Evolutionary conservation across 2,797 vertebrate species (phyloP).

Genomic region (Aphelocoma californica): DNA sequence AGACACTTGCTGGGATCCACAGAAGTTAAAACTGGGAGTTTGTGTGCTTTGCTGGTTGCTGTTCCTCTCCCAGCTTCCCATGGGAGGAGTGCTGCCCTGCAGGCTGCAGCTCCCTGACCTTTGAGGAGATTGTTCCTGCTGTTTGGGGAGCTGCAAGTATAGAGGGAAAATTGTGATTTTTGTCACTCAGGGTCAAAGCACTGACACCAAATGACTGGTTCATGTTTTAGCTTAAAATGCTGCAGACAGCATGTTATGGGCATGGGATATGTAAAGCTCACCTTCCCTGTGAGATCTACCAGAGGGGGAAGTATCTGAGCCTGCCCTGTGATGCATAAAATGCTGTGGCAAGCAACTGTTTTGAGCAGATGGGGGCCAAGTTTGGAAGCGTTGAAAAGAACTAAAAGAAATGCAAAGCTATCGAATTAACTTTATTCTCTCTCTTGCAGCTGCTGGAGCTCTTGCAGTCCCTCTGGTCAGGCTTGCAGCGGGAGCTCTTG

Average conservation of each 20-base stretch:
- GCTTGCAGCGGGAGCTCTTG: conserved; percentile 38
- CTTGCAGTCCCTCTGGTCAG: conserved; percentile 55
- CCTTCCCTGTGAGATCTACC: not conserved
- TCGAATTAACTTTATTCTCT: conserved; percentile 54
- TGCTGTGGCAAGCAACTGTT: not conserved
- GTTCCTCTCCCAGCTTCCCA: not conserved
- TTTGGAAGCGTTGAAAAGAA: conserved; percentile 16
- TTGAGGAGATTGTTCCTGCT: not conserved
- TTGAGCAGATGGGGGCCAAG: conserved; percentile 13
- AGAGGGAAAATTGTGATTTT: not conserved
- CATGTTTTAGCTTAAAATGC: not conserved
- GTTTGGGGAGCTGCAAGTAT: not conserved
- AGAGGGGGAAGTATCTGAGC: not conserved
- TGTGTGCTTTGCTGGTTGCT: not conserved
- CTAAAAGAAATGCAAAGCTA: conserved; percentile 43
- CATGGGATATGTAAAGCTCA: not conserved
- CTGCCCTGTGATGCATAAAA: not conserved
- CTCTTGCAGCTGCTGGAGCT: conserved; percentile 37
- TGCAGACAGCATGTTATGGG: not conserved
- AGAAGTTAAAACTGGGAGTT: not conserved
- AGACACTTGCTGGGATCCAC: not conserved
- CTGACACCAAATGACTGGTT: not conserved
- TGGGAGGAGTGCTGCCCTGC: not conserved
- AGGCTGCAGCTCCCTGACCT: not conserved
- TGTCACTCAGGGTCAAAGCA: not conserved